Evolutionary conservation across 2,888 invertebrate genomes (phyloP), one percentile per base, ranked within the genome.

Genomic region (Drosophila neutralis): DNA sequence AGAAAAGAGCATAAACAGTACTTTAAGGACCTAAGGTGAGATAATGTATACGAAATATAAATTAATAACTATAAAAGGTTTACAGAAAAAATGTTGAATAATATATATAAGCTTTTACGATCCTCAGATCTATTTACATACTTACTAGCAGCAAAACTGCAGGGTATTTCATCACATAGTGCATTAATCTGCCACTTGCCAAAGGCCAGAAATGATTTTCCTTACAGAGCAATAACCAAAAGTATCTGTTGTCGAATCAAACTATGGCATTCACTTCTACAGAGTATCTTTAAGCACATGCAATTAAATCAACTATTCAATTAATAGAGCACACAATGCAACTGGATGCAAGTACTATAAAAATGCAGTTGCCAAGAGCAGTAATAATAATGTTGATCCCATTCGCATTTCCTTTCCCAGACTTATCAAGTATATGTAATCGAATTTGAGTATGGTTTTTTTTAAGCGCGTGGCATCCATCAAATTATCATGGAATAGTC

Each of bases 401-500:
- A 56, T 58, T 33, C 40, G 36, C 31, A 52, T 29, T 48, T 7
- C 35, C 24, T 35, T 54, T 42, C 40, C 21, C 31, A 51, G 18
- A n/a, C 21, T n/a, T 11, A 83, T 83, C 86, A 73, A 68, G 64
- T 31, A 11, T 4, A 66, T 69, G 53, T 54, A 51, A 8, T 38
- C 0, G 45, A 62, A 45, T 52, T 51, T 10, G 15, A 65, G 51
- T 67, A 1, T n/a, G 8, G 10, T 1, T 45, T 76, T 56, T n/a
- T 18, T 35, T 4, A 53, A 58, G 70, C 80, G 80, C 82, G 78
- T 80, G 82, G 70, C 78, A 74, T 56, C 24, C 49, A 71, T 71
- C 78, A 77, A 81, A 68, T 6, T 52, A 51, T 31, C n/a, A 49
- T 36, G 21, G 51, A 48, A 31, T 35, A 61, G 63, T 51, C 53